These are phyloP conservation scores for Oryzias sinensis DNA, from an alignment of 2,797 vertebrate genomes.

Conservation along the genomic window DNA sequence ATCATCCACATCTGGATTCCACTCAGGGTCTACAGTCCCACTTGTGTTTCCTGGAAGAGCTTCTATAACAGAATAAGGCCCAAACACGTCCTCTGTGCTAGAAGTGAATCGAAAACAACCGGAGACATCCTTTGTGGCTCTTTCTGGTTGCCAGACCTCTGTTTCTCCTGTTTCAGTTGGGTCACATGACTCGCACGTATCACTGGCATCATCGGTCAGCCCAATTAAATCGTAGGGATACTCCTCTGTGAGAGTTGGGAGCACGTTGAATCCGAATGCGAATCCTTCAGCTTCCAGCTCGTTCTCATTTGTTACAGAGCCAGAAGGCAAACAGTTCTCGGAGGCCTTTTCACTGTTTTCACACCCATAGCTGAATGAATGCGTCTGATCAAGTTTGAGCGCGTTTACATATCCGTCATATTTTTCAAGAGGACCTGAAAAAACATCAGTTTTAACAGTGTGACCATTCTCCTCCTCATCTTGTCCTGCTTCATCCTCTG, in stretches of 20 bases:
- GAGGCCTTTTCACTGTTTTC: constrained; percentile 34
- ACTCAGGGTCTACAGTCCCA: constrained; percentile 72
- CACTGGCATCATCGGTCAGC: constrained; percentile 70
- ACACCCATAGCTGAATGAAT: constrained; percentile 23
- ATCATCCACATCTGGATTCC: constrained; percentile 61
- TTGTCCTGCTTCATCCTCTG: constrained; percentile 39
- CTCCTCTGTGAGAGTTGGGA: constrained; percentile 74
- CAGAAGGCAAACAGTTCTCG: constrained; percentile 36
- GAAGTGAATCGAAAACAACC: constrained; percentile 77
- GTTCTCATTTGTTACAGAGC: constrained; percentile 31
- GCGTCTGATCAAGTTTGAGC: constrained; percentile 33
- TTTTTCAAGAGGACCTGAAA: constrained; percentile 23
- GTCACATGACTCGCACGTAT: constrained; percentile 70
- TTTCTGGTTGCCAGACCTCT: constrained; percentile 78
- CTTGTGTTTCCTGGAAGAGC: constrained; percentile 60
- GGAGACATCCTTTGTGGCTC: constrained; percentile 77
- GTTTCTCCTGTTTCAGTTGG: constrained; percentile 62
- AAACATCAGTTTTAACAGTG: constrained; percentile 36
- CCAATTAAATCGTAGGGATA: constrained; percentile 79
- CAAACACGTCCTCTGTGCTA: constrained; percentile 77
- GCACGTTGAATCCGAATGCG: constrained; percentile 65
- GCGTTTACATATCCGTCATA: constrained; percentile 35
- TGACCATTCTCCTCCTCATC: constrained; percentile 42
- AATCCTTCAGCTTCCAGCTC: constrained; percentile 50
- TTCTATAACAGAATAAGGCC: constrained; percentile 80